Evolutionary conservation across 2,113 vertebrate genomes (phyloP), one percentile per base, ranked within the genome.

Genomic region (Salvelinus sp.): DNA sequence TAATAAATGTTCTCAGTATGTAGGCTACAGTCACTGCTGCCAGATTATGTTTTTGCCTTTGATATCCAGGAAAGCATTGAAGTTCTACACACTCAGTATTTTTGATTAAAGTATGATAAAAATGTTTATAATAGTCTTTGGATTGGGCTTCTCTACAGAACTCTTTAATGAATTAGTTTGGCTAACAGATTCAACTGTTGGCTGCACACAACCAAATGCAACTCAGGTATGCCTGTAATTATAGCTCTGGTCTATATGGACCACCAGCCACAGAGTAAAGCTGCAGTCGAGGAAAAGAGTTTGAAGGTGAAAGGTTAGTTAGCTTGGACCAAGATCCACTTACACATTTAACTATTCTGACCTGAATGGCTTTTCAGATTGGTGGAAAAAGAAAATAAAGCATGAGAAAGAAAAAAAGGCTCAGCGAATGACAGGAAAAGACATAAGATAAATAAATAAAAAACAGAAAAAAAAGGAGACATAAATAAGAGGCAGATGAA

Each of bases 291-390:
- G 28, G 75, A 76, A 79, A 75, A 76, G 69, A 30, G 73, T 4
- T 65, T 20, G 7, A 33, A 82, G 80, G 85, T 85, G 80, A 82
- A 79, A 81, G 68, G 66, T 60, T 70, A 86, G 76, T 48, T 69
- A 74, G 63, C 71, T 73, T 62, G 82, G 83, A 83, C 72, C 84
- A 77, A 71, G 69, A 87, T 85, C 72, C 74, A 69, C 82, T 85
- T 78, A 83, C 82, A n/a, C 73, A 57, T 44, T 44, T 44, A 44
- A 44, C 38, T 9, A 44, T 47, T 28, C 57, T 69, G 2, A 14
- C 44, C 60, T 30, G 22, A 2, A 50, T 44, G 69, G 6, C 3
- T 9, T 4, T 14, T 68, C 62, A 65, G 48, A 38, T 28, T 66
- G 48, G 69, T 0, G 25, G 50, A 63, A 64, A 5, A 57, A 28